Evolutionary conservation across 1,140 invertebrate genomes (phyloP), one percentile per base, ranked within the genome.

Genomic region (Pygmarrhopalites habei): DNA sequence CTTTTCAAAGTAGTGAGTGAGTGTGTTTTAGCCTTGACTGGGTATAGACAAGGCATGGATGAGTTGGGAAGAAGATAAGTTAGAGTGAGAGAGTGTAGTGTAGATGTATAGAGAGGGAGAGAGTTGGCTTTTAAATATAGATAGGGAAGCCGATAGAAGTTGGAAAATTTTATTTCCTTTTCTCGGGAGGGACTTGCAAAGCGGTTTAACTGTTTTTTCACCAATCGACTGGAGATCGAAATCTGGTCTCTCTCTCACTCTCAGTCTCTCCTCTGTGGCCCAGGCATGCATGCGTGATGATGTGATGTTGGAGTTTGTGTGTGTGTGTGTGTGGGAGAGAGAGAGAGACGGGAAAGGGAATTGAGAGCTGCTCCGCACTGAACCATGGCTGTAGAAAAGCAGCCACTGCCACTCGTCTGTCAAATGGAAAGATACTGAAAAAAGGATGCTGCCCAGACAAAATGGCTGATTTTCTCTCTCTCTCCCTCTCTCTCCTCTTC

Each of bases 101-200:
- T n/a, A n/a, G n/a, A n/a, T n/a, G n/a, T n/a, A n/a, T n/a, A n/a
- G n/a, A n/a, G n/a, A n/a, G n/a, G n/a, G n/a, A n/a, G n/a, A n/a
- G n/a, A n/a, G n/a, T n/a, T n/a, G n/a, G n/a, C n/a, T n/a, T n/a
- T n/a, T n/a, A n/a, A n/a, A n/a, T n/a, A n/a, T 35, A 35, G 32
- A 35, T 35, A 35, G 32, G 15, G 32, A 35, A 35, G 15, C 32
- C 15, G 32, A 35, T 35, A 35, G 32, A 35, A 35, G 32, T 35
- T 35, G 32, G 35, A 55, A 61, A 61, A 61, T 53, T 61, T 61
- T 61, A 53, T 53, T 61, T 61, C 51, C 59, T 61, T 61, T 61
- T 49, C 47, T 46, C 59, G 59, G 59, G 59, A 51, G 59, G 59
- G 59, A 61, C 49, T 61, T 61, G 49, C 23, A 47, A 53, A 53